phyloP scores from a whole-genome alignment of 2,888 invertebrate species.

The Harpalus rubripes region DNA sequence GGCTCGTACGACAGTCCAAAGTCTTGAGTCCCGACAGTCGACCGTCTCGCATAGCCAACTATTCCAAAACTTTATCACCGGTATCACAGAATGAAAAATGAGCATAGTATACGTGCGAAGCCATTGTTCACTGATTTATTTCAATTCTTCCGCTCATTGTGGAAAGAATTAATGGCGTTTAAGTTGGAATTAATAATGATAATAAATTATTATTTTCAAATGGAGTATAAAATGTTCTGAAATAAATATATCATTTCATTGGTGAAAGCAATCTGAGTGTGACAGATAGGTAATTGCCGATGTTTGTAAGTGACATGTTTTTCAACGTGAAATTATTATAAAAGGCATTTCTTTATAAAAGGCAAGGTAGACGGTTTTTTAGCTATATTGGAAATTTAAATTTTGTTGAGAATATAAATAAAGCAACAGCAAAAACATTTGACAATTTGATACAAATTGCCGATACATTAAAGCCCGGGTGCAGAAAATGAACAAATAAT shows the following conservation, averaged over 20 bases:
- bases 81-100: neutral
- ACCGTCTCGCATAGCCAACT: neutral
- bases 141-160: slow-evolving; percentile 13
- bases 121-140: slow-evolving; percentile 34
- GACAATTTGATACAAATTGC: too few species aligned
- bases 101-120: slow-evolving; percentile 8
- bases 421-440: too few species aligned
- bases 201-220: neutral
- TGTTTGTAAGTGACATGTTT: neutral
- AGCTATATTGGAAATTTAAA: neutral
- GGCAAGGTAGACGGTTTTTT: neutral
- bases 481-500: too few species aligned
- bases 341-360: neutral
- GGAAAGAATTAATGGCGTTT: slow-evolving; percentile 17
- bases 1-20: neutral
- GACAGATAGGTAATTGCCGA: neutral
- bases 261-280: neutral
- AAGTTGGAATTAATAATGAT: slow-evolving; percentile 23
- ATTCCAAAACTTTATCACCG: neutral
- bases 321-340: neutral
- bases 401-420: neutral
- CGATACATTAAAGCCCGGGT: too few species aligned
- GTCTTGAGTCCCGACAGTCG: slow-evolving; percentile 2
- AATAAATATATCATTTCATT: neutral
- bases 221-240: neutral